Percentiles rank a stretch among this genome's conserved stretches.
phyloP scores from a whole-genome alignment of 2,888 invertebrate species.

The Amphipyra tragopoginis region DNA sequence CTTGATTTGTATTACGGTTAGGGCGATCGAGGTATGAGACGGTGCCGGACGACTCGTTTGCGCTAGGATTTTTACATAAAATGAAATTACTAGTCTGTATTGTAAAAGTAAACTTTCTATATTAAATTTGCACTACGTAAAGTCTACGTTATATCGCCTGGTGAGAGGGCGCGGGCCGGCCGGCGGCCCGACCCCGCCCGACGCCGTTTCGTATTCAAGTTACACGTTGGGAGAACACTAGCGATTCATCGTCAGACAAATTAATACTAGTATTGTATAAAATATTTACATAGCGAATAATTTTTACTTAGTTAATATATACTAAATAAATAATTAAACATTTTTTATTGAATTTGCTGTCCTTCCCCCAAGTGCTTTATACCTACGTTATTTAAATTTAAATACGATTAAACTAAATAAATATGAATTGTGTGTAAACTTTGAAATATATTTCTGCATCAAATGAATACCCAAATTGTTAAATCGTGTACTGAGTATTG shows the following conservation, averaged over 20 bases:
- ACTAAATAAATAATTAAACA: constrained; percentile 88
- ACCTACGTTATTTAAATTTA: constrained; percentile 89
- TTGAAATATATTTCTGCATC: constrained; percentile 87
- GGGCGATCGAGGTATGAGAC: constrained; percentile 86
- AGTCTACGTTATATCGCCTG: constrained; percentile 82
- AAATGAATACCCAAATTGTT: constrained; percentile 86
- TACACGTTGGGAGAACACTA: constrained; percentile 86
- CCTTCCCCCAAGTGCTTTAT: constrained; percentile 91
- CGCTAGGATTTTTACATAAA: constrained; percentile 89
- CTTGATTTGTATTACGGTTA: constrained; percentile 88
- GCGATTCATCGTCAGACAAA: constrained; percentile 87
- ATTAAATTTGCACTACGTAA: constrained; percentile 87
- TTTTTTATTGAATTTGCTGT: constrained; percentile 91
- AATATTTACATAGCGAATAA: constrained; percentile 90
- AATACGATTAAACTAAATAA: constrained; percentile 88
- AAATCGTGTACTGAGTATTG: constrained; percentile 81
- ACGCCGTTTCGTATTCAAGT: constrained; percentile 80
- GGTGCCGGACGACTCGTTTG: constrained; percentile 88
- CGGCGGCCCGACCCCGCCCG: constrained; percentile 59
- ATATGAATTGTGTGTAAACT: constrained; percentile 87
- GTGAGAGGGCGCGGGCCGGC: constrained; percentile 86
- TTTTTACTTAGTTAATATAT: constrained; percentile 89
- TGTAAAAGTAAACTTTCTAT: constrained; percentile 87
- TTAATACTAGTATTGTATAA: constrained; percentile 89
- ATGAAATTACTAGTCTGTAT: constrained; percentile 88